These are phyloP conservation scores for Sebastes paucispinis DNA, from an alignment of 2,797 vertebrate species.

Conservation along the genomic window DNA sequence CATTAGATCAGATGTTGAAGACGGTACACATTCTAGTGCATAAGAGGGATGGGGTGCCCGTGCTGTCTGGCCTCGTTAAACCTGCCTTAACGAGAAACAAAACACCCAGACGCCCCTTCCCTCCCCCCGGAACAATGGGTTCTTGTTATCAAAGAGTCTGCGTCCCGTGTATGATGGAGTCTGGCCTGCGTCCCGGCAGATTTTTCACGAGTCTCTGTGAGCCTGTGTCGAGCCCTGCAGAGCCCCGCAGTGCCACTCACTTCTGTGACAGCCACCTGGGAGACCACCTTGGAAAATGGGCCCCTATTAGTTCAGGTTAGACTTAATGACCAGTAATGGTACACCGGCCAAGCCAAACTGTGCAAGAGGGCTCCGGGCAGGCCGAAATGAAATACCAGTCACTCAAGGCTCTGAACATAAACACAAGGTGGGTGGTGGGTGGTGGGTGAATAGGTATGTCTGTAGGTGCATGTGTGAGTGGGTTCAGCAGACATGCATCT, in stretches of 20 bases:
- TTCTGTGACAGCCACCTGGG: constrained; percentile 76
- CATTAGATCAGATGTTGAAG: constrained; percentile 9
- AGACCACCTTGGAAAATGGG: constrained; percentile 82
- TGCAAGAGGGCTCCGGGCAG: constrained; percentile 65
- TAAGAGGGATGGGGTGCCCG: constrained; percentile 21
- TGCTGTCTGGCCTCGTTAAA: constrained; percentile 70
- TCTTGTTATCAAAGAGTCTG: constrained; percentile 68
- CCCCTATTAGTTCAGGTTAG: constrained; percentile 83
- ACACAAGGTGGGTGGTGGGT: constrained; percentile 72
- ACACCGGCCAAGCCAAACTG: constrained; percentile 76
- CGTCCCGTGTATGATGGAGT: constrained; percentile 37
- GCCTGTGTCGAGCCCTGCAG: constrained; percentile 27
- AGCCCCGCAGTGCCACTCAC: constrained; percentile 64
- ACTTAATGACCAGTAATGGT: constrained; percentile 84
- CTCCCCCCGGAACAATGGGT: constrained; percentile 66
- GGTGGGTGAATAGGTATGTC: constrained; percentile 52
- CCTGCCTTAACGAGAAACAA: constrained; percentile 71
- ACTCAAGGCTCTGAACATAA: constrained; percentile 79
- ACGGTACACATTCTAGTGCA: constrained; percentile 13
- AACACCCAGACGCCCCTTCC: constrained; percentile 39
- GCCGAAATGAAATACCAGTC: constrained; percentile 81
- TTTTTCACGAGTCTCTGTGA: constrained; percentile 48
- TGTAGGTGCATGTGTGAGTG: constrained; percentile 51
- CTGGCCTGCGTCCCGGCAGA: constrained; percentile 51
- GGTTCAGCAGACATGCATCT: constrained; percentile 26